Conservation (phyloP, 2,113 vertebrate genomes). For the Ariopsis seemanni region DNA sequence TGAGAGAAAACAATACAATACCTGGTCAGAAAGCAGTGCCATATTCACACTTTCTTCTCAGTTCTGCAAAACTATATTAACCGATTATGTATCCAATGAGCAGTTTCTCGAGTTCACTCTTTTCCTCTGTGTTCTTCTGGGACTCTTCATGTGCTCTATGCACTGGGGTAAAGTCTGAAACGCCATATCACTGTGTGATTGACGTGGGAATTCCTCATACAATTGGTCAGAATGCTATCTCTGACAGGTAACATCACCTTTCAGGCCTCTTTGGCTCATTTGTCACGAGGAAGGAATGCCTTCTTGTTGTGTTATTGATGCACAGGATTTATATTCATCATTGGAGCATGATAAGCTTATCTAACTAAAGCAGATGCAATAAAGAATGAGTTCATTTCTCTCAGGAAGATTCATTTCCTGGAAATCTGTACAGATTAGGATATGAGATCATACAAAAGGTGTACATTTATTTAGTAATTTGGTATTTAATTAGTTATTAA, state of each 20-base stretch:
- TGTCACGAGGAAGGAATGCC: background rate
- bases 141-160: constrained; percentile 18
- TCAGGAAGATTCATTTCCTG: background rate
- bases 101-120: background rate
- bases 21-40: constrained; percentile 41
- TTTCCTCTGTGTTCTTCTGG: background rate
- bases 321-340: background rate
- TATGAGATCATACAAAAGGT: background rate
- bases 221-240: constrained; percentile 32
- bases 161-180: constrained; percentile 48
- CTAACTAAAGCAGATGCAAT: background rate
- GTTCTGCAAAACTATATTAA: background rate
- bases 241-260: constrained; percentile 5
- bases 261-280: background rate
- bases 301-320: background rate
- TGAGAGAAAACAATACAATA: background rate
- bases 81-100: constrained; percentile 15
- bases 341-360: background rate
- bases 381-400: constrained; percentile 12
- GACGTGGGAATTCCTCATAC: background rate
- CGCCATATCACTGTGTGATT: constrained; percentile 24
- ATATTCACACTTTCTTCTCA: background rate
- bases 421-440: background rate
- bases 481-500: background rate
- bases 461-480: background rate